Evolutionary conservation across 2,113 vertebrate species (phyloP).

Genomic region (Meriones unguiculatus): DNA sequence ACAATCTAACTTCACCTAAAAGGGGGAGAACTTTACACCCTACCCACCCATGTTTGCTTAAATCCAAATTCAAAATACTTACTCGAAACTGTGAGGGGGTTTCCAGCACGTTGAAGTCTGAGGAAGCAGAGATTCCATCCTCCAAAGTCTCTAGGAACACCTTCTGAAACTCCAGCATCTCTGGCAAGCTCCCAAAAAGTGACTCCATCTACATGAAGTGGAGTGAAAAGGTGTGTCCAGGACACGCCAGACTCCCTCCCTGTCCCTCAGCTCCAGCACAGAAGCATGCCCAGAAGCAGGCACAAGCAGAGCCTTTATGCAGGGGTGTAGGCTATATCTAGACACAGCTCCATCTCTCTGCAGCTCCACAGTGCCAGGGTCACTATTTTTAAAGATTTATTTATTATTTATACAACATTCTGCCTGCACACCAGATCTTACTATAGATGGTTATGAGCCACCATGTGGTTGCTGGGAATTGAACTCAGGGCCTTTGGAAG

Average conservation of each 20-base stretch:
- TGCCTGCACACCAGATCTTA: no score
- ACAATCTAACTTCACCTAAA: neutral
- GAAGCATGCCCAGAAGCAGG: neutral
- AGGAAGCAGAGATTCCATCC: constrained; percentile 94
- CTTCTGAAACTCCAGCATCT: constrained; percentile 98
- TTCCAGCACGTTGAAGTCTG: constrained; percentile 94
- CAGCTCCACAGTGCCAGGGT: neutral
- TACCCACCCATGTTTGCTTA: neutral
- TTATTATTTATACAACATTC: no score
- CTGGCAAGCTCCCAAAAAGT: constrained; percentile 97
- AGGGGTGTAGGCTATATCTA: rapidly evolving
- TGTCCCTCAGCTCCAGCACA: rapidly evolving
- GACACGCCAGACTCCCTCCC: neutral
- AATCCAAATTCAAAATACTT: constrained; percentile 45
- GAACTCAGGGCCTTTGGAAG: no score
- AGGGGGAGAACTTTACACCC: neutral
- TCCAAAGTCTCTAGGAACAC: constrained; percentile 98
- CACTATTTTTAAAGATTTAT: no score
- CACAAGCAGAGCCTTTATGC: neutral
- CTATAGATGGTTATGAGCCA: no score
- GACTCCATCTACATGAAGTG: constrained; percentile 94
- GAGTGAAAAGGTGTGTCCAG: neutral
- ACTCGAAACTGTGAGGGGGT: constrained; percentile 97
- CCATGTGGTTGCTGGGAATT: no score
- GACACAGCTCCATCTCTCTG: rapidly evolving